Evolutionary conservation across 2,113 vertebrate genomes (phyloP).

Genomic region (Xiphophorus hellerii): DNA sequence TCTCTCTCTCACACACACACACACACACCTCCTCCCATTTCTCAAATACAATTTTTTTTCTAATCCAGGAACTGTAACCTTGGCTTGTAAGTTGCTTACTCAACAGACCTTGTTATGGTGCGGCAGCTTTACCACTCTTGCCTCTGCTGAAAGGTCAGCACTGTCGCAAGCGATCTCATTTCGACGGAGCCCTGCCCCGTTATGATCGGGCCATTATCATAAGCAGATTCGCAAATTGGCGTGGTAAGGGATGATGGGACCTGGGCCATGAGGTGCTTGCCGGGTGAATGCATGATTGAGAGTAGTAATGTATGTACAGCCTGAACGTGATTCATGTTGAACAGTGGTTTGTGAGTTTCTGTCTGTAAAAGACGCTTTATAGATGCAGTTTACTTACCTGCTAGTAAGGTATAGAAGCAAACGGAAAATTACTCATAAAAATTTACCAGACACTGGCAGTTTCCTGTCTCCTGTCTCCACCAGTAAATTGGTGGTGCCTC

Average conservation of each 20-base stretch:
- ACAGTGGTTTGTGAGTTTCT: too few relatives aligned
- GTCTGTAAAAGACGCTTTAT: too few relatives aligned
- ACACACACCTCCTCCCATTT: slow-evolving; percentile 2
- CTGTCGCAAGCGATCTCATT: slow-evolving; percentile 68
- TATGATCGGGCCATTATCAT: slow-evolving; percentile 77
- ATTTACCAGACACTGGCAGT: slow-evolving; percentile 27
- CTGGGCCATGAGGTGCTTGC: slow-evolving; percentile 30
- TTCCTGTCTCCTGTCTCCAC: slow-evolving; percentile 25
- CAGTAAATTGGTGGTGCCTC: slow-evolving; percentile 74
- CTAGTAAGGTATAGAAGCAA: slow-evolving; percentile 1
- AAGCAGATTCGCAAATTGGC: slow-evolving; percentile 79
- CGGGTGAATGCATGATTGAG: slow-evolving; percentile 26
- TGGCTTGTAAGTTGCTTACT: slow-evolving; percentile 82
- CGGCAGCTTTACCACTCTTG: slow-evolving; percentile 61
- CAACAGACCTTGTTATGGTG: slow-evolving; percentile 80
- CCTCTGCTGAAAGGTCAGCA: slow-evolving; percentile 76
- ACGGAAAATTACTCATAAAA: slow-evolving; percentile 44
- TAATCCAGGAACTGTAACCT: slow-evolving; percentile 65
- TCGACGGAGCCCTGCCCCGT: slow-evolving; percentile 65
- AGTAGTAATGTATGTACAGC: neutral
- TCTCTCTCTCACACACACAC: neutral
- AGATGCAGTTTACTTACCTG: too few relatives aligned
- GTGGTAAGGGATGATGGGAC: slow-evolving; percentile 56
- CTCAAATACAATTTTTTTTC: slow-evolving; percentile 15
- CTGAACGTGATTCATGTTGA: too few relatives aligned